Evolutionary conservation across 2,113 vertebrate species (phyloP).

Genomic region (Rhineura floridana): DNA sequence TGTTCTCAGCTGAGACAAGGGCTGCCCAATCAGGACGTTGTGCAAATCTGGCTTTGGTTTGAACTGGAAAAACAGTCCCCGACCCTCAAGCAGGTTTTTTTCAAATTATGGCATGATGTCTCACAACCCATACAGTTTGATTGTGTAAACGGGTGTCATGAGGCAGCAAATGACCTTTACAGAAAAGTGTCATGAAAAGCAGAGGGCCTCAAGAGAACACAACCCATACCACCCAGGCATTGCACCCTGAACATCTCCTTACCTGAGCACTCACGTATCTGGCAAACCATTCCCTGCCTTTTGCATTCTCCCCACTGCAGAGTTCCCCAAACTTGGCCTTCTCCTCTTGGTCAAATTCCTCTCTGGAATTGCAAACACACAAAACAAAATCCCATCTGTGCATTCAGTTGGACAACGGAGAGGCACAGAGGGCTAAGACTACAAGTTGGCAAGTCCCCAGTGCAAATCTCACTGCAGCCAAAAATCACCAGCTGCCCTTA

Average conservation of each 20-base stretch:
- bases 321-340: conserved; percentile 93
- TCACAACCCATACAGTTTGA: no score
- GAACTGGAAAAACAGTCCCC: not conserved
- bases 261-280: conserved; percentile 95
- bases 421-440: not conserved
- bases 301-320: conserved; percentile 87
- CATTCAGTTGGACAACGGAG: not conserved
- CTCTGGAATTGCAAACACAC: conserved; percentile 70
- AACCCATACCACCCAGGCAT: no score
- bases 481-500: not conserved
- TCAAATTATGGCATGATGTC: not conserved
- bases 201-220: not conserved
- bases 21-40: not conserved
- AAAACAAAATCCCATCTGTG: not conserved
- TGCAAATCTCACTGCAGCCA: not conserved
- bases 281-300: conserved; percentile 94
- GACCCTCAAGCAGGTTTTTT: not conserved
- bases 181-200: not conserved
- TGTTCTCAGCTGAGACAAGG: not conserved
- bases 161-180: not conserved
- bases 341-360: conserved; percentile 94
- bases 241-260: conserved; percentile 8
- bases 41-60: not conserved
- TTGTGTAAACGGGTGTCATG: no score
- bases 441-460: not conserved